A percentile compares a stretch with the other conserved stretches of the same genome.
Conservation (phyloP, 2,888 invertebrate genomes). For the Phragmatobia fuliginosa region DNA sequence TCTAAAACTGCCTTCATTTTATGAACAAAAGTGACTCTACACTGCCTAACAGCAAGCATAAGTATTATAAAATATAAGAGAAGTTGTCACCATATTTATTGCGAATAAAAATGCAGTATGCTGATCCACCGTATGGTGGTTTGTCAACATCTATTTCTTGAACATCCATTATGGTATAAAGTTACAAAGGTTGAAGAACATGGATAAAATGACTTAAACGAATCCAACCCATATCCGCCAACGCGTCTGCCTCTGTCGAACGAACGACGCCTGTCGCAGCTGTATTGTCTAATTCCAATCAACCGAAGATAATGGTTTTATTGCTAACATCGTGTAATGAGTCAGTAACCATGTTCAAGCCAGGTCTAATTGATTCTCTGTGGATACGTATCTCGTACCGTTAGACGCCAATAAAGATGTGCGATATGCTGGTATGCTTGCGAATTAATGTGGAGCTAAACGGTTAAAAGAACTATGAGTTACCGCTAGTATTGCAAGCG, state of each 20-base stretch:
- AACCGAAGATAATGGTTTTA: conserved; percentile 11
- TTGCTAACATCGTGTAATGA: conserved; percentile 26
- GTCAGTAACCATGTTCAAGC: conserved; percentile 2
- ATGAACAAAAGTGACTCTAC: too few relatives aligned
- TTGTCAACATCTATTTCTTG: too few relatives aligned
- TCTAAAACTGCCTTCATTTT: too few relatives aligned
- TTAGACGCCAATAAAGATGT: conserved; percentile 32
- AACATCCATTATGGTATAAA: neutral
- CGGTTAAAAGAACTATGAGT: conserved; percentile 14
- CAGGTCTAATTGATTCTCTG: conserved; percentile 32
- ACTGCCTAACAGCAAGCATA: too few relatives aligned
- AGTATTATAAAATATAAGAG: too few relatives aligned
- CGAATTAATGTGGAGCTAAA: conserved; percentile 26
- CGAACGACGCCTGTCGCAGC: neutral
- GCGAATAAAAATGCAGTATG: too few relatives aligned
- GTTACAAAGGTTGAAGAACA: neutral
- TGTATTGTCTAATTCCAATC: neutral
- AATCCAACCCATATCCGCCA: neutral
- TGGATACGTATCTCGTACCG: conserved; percentile 21
- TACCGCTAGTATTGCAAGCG: neutral
- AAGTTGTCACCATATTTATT: too few relatives aligned
- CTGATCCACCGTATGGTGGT: too few relatives aligned
- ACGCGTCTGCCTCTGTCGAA: neutral
- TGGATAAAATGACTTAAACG: neutral
- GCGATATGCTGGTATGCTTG: conserved; percentile 33